These are phyloP conservation scores for Aphelenchoides fujianensis DNA, from an alignment of 1,140 invertebrate genomes.

Conservation along the genomic window DNA sequence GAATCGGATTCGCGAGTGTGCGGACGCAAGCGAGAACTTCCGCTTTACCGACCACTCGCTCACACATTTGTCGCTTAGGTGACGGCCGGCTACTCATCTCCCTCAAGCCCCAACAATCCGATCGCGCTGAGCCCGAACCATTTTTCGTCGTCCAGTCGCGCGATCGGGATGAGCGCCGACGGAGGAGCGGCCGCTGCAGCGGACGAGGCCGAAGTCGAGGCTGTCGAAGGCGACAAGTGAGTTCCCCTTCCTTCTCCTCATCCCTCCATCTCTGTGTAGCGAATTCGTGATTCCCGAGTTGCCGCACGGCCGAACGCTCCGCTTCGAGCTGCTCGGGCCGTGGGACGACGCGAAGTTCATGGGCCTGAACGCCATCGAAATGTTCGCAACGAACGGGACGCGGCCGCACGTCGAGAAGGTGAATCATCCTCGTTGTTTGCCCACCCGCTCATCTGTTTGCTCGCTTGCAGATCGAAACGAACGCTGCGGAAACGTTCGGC, in stretches of 20 bases:
- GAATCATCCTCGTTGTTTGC: neutral
- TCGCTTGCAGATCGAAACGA: slow-evolving; percentile 33
- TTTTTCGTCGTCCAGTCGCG: neutral
- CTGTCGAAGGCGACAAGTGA: slow-evolving; percentile 66
- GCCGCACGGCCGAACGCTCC: slow-evolving; percentile 34
- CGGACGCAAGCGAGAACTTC: no score
- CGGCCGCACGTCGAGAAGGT: slow-evolving; percentile 61
- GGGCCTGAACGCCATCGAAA: slow-evolving; percentile 76
- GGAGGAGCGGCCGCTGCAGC: no score
- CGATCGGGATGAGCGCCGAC: neutral
- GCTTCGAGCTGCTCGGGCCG: slow-evolving; percentile 69
- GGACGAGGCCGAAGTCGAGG: neutral
- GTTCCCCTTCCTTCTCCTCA: no score
- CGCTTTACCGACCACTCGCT: no score
- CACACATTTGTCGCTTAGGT: no score
- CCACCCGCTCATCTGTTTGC: neutral
- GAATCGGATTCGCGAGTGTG: no score
- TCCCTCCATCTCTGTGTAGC: no score
- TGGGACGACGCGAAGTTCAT: slow-evolving; percentile 81
- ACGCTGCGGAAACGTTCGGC: slow-evolving; percentile 34
- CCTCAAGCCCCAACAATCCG: no score
- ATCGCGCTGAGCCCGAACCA: neutral
- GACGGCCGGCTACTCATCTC: no score
- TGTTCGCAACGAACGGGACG: slow-evolving; percentile 71
- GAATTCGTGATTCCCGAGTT: slow-evolving; percentile 44